Evolutionary conservation across 1,140 invertebrate species (phyloP), one percentile per base, ranked within the genome.

Genomic region (Drosophila tristis): DNA sequence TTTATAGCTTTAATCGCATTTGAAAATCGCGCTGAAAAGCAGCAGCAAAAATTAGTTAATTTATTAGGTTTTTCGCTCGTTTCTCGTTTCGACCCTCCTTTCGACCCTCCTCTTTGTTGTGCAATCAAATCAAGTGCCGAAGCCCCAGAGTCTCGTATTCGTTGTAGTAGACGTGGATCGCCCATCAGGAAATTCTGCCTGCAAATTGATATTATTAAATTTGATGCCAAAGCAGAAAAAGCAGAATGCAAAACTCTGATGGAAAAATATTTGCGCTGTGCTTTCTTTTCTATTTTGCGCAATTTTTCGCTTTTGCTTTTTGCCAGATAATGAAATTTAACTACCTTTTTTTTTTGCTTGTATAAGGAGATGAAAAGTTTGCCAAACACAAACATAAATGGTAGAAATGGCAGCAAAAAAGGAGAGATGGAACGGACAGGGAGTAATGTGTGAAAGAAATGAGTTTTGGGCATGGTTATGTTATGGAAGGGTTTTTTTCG

Each of bases 11-110:
- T 31, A 39, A 26, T 60, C 11, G 56, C 23, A 25, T 39, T 16
- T 6, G 9, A 7, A 59, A 67, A 29, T 3, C 23, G 26, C 26
- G 56, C 29, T 23, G 26, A 50, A 42, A 47, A 47, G 39, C 31
- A 67, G 49, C 58, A 59, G 49, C 58, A 59, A 63, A 62, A 82
- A 61, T 80, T 71, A 74, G 50, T 63, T 74, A 59, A 82, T 71
- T 75, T 70, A 64, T 48, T 72, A n/a, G 15, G n/a, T 29, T 53
- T 15, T 15, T 9, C 25, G 1, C 31, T 35, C 26, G 26, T 29
- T 29, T 29, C 26, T 2, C 26, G 31, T 35, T 35, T 35, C 31
- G 31, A 11, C 31, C 11, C 9, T 13, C 5, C 49, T 13, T 7
- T 25, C 25, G 11, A 9, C 13, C 20, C 13, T 58, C 2, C 20